Conservation (phyloP, 1,140 invertebrate species). For the Leptoteleia sp. region DNA sequence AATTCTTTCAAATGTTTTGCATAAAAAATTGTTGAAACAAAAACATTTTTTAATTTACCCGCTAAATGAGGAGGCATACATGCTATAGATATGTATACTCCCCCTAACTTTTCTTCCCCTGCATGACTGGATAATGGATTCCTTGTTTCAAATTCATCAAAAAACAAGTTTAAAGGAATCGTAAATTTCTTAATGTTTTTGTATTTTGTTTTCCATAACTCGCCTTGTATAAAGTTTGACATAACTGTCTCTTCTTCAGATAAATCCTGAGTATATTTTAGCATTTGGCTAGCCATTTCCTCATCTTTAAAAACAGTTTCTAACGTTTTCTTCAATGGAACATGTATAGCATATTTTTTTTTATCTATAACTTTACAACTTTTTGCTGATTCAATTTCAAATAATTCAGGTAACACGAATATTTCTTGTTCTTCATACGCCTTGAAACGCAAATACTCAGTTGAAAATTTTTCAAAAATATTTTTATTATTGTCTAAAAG, state of each 20-base stretch:
- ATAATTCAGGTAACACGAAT: conserved; percentile 5
- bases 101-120: no score
- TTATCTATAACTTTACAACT: no score
- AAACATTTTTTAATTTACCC: no score
- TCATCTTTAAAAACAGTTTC: background rate
- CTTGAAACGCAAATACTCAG: background rate
- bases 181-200: conserved; percentile 18
- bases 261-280: conserved; percentile 12
- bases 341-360: background rate
- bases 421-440: conserved; percentile 7
- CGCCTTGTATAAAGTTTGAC: conserved; percentile 13
- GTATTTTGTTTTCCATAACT: conserved; percentile 28
- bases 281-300: conserved; percentile 6
- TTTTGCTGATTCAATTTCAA: conserved; percentile 17
- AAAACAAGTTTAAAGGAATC: conserved; percentile 31
- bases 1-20: no score
- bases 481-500: conserved; percentile 17
- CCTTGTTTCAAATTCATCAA: no score
- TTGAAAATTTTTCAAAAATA: background rate
- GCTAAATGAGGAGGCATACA: no score
- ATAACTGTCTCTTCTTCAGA: background rate
- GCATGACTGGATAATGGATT: no score
- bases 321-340: background rate
- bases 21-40: no score
- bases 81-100: no score